Conservation (phyloP, 1,140 invertebrate species). For the Ceratina australensis region DNA sequence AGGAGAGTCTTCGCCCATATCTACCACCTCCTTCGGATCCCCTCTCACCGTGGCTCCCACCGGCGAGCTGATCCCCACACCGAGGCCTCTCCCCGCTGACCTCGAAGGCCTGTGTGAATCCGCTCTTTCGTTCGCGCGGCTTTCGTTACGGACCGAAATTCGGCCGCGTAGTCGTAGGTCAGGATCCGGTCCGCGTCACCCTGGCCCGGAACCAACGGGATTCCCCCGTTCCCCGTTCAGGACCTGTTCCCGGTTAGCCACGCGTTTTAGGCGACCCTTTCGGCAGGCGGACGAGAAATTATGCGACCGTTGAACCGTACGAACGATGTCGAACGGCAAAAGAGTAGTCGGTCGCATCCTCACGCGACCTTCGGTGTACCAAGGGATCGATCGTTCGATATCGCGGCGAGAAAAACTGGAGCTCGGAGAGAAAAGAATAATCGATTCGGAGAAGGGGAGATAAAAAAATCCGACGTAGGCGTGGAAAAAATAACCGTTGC, state of each 20-base stretch:
- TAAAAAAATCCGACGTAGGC: constrained; percentile 37
- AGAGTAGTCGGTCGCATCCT: no score
- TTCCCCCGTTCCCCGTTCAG: no score
- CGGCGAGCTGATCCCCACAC: constrained; percentile 47
- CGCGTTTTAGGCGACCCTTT: no score
- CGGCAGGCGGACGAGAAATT: no score
- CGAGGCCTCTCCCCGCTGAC: constrained; percentile 41
- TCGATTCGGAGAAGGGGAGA: no score
- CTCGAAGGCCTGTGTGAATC: constrained; percentile 58
- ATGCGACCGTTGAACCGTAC: no score
- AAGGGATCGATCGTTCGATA: no score
- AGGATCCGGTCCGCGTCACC: constrained; percentile 49
- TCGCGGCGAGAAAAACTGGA: constrained; percentile 7
- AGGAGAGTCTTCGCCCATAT: constrained; percentile 40
- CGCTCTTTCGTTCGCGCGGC: constrained; percentile 46
- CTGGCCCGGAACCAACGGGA: background rate
- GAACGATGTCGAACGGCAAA: no score
- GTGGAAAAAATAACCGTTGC: constrained; percentile 72
- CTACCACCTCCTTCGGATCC: constrained; percentile 55
- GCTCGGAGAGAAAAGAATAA: constrained; percentile 7
- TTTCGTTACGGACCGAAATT: constrained; percentile 63
- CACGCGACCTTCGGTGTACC: no score
- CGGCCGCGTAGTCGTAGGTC: constrained; percentile 70
- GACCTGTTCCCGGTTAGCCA: background rate
- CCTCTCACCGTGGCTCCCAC: constrained; percentile 37